These are phyloP conservation scores for Dicerorhinus sumatrensis DNA, from an alignment of 2,113 vertebrate species.

Conservation along the genomic window DNA sequence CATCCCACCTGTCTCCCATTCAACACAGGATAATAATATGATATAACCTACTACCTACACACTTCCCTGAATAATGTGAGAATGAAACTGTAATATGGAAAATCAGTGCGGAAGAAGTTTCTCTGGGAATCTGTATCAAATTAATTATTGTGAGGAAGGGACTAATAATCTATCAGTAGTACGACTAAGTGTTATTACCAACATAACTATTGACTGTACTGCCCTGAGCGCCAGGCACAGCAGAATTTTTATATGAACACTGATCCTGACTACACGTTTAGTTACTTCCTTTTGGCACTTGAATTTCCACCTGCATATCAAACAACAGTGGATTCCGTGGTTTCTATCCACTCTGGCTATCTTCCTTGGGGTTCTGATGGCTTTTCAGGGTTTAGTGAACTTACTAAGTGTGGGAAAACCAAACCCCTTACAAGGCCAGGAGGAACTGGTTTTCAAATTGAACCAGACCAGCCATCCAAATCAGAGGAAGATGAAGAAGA, in stretches of 20 bases:
- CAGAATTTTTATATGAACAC: slow-evolving; percentile 39
- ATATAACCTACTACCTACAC: neutral
- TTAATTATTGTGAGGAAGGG: slow-evolving; percentile 73
- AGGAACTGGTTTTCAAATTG: slow-evolving; percentile 37
- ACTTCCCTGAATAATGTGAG: slow-evolving; percentile 55
- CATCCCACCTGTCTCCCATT: neutral
- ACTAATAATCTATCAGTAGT: slow-evolving; percentile 41
- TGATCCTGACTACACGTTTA: neutral
- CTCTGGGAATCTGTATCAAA: slow-evolving; percentile 71
- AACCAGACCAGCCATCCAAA: neutral
- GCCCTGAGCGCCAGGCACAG: neutral
- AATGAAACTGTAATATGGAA: slow-evolving; percentile 64
- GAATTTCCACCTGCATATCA: slow-evolving; percentile 35
- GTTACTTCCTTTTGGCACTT: slow-evolving; percentile 42
- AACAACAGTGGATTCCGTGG: neutral
- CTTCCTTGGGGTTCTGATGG: neutral
- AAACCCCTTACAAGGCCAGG: slow-evolving; percentile 1
- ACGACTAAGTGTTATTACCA: slow-evolving; percentile 62
- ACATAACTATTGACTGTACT: slow-evolving; percentile 43
- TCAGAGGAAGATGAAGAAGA: neutral
- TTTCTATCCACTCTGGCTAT: slow-evolving; percentile 15
- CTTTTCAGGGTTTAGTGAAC: slow-evolving; percentile 24
- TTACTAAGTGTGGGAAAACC: neutral
- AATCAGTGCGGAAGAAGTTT: slow-evolving; percentile 67
- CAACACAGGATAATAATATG: slow-evolving; percentile 46